Evolutionary conservation across 2,888 invertebrate species (phyloP).

Genomic region (Mesorhabditis belari): DNA sequence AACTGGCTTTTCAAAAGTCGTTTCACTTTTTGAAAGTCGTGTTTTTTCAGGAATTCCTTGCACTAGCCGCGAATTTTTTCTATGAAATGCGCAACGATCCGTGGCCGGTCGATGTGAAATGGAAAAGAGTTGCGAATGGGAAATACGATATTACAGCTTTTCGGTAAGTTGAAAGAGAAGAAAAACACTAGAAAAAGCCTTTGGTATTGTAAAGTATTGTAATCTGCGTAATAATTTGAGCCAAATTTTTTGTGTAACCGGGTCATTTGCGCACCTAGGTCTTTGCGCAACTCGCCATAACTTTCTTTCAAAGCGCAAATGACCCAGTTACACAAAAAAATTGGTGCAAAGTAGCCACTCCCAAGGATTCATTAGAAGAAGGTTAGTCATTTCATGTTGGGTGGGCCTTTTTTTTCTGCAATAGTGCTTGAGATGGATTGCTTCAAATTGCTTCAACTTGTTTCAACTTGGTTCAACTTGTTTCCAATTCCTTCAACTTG

Average conservation of each 20-base stretch:
- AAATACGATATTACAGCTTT: slow-evolving; percentile 19
- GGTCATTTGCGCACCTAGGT: no score
- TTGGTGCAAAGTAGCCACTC: no score
- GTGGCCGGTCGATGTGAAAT: slow-evolving; percentile 36
- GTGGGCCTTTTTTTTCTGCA: no score
- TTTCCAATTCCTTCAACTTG: no score
- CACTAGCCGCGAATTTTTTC: slow-evolving; percentile 31
- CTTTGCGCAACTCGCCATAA: no score
- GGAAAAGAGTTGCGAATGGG: slow-evolving; percentile 14
- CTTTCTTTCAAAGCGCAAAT: no score
- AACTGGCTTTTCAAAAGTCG: background rate
- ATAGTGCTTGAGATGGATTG: background rate
- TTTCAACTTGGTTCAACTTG: no score
- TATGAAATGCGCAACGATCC: slow-evolving; percentile 24
- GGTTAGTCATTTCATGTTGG: no score
- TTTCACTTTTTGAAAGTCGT: background rate
- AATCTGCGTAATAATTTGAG: no score
- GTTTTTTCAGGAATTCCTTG: slow-evolving; percentile 25
- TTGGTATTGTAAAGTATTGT: background rate
- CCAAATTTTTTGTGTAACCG: no score
- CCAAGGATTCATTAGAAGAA: no score
- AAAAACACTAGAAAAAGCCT: background rate
- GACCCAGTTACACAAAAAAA: no score
- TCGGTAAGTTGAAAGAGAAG: slow-evolving; percentile 9
- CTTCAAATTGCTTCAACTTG: background rate